A percentile compares a stretch with the other conserved stretches of the same genome.
phyloP scores from a whole-genome alignment of 2,113 vertebrate genomes.

The Rhabdomys dilectus region DNA sequence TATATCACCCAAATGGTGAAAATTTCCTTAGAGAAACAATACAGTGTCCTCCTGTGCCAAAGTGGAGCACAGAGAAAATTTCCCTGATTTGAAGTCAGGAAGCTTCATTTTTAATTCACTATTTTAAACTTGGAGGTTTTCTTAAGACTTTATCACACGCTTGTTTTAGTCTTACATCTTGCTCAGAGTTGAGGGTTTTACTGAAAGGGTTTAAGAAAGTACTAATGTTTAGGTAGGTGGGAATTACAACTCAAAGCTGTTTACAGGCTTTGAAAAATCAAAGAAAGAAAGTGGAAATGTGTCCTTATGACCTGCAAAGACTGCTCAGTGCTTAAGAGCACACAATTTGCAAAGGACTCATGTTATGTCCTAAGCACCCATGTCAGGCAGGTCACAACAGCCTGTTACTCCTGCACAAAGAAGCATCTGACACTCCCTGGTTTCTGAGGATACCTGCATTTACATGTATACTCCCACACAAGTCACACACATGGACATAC shows the following conservation, averaged over 20 bases:
- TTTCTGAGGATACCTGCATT: not conserved
- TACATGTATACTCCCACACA: not conserved
- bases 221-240: not conserved
- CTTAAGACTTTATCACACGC: not conserved
- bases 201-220: not conserved
- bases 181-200: not conserved
- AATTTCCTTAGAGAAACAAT: not conserved
- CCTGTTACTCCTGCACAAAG: too few species aligned
- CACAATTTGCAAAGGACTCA: not conserved
- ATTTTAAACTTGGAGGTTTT: conserved; percentile 15
- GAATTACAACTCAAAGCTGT: not conserved
- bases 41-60: not conserved
- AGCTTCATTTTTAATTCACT: not conserved
- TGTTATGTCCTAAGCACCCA: not conserved
- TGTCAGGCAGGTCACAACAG: not conserved
- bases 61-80: not conserved
- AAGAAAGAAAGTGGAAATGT: conserved; percentile 9
- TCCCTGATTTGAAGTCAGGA: not conserved
- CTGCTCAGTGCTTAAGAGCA: not conserved
- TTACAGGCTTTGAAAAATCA: not conserved
- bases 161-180: not conserved
- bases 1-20: not conserved
- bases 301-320: not conserved
- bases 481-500: not conserved
- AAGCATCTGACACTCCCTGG: not conserved